Percentiles rank a stretch among this genome's conserved stretches.
Evolutionary conservation across 1,140 invertebrate species (phyloP).

Genomic region (Drosophila bipectinata): DNA sequence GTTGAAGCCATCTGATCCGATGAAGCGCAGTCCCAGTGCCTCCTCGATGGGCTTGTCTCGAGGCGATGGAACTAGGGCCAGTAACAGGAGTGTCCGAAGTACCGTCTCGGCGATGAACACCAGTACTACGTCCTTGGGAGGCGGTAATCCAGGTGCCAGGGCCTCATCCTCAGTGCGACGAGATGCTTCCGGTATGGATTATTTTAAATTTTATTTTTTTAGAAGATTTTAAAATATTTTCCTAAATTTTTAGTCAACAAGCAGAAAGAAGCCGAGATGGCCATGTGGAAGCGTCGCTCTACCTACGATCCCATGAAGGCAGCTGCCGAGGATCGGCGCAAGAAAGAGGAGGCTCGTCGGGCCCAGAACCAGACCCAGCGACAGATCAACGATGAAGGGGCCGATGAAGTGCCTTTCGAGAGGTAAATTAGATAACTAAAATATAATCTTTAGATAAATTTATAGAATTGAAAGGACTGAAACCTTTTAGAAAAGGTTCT

Average conservation of each 20-base stretch:
- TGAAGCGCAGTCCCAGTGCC: slow-evolving; percentile 81
- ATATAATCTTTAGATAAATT: neutral
- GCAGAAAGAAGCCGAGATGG: slow-evolving; percentile 92
- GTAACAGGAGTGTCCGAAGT: slow-evolving; percentile 78
- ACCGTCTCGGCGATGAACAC: slow-evolving; percentile 68
- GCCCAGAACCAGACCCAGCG: slow-evolving; percentile 54
- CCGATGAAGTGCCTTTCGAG: slow-evolving; percentile 65
- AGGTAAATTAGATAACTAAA: slow-evolving; percentile 62
- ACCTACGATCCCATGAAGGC: slow-evolving; percentile 96
- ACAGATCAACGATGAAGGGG: slow-evolving; percentile 41
- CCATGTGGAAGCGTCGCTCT: slow-evolving; percentile 95
- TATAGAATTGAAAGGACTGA: neutral
- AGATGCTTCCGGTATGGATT: slow-evolving; percentile 62
- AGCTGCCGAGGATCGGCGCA: slow-evolving; percentile 91
- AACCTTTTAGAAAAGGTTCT: neutral
- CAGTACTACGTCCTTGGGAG: slow-evolving; percentile 68
- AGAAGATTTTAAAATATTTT: neutral
- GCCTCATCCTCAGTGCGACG: slow-evolving; percentile 71
- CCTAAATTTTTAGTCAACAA: slow-evolving; percentile 83
- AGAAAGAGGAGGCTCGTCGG: slow-evolving; percentile 84
- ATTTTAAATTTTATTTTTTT: neutral
- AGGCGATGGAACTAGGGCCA: slow-evolving; percentile 66
- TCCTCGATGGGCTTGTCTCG: slow-evolving; percentile 75
- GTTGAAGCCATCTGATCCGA: slow-evolving; percentile 80
- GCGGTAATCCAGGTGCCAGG: slow-evolving; percentile 45